Evolutionary conservation across 2,888 invertebrate species (phyloP), one percentile per base, ranked within the genome.

Genomic region (Rugalucina vietnamica): DNA sequence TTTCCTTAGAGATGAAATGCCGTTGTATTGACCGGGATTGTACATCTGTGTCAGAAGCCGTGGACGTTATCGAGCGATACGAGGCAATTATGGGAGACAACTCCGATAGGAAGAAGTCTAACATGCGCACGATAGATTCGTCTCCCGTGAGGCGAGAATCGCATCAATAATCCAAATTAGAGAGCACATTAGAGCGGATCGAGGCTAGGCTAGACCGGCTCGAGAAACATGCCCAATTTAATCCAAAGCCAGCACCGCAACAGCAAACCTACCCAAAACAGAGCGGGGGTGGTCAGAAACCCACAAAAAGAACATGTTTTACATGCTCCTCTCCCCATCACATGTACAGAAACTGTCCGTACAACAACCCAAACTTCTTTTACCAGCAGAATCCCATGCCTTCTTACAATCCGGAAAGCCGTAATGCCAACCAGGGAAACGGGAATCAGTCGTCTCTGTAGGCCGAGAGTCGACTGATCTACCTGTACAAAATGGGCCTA

Each of bases 51-150:
- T 8, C 79, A 1, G 71, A 79, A n/a, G 82, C 82, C 8, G 78
- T 82, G 18, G 69, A 77, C 24, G 24, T 77, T 8, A 82, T 82
- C 36, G 82, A 82, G 24, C 34, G 75, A 32, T 83, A 79, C 29
- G 83, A 83, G 39, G 50, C n/a, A n/a, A 60, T 60, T 8, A 24
- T 60, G 29, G 60, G 60, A 60, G 60, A 60, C 2, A 4, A 60
- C 29, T 60, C 60, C 10, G 60, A 27, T 29, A 24, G 29, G 4
- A 27, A 60, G 29, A 27, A 60, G 29, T 27, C 60, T 12, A 24
- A 27, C 54, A 54, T 12, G 54, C n/a, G 12, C 12, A 54, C 4
- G 27, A 60, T n/a, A 27, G 60, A 5, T 5, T 4, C 27, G 29
- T n/a, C 14, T 5, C 18, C 60, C 18, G 60, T 27, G 4, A 60